A percentile compares a stretch with the other conserved stretches of the same genome.
Conservation (phyloP, 2,113 vertebrate genomes). For the Proterorhinus semilunaris region DNA sequence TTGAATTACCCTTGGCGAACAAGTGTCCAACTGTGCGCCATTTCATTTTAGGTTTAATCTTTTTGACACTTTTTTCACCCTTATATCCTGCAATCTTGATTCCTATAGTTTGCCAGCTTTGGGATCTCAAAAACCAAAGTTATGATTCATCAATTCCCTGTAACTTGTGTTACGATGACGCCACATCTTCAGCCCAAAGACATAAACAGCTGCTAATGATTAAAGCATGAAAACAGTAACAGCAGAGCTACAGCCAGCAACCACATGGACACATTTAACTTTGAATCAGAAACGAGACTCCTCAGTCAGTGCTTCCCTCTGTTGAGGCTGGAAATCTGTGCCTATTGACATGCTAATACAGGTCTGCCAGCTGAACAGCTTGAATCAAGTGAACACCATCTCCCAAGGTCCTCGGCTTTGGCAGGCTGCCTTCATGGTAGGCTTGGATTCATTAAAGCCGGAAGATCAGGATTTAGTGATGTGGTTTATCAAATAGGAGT, state of each 20-base stretch:
- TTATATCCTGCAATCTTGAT: too few relatives aligned
- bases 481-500: constrained; percentile 14
- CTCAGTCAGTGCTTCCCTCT: constrained; percentile 28
- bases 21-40: too few relatives aligned
- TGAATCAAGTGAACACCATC: constrained; percentile 64
- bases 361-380: constrained; percentile 64
- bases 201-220: constrained; percentile 44
- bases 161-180: constrained; percentile 6
- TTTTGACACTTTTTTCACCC: too few relatives aligned
- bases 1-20: too few relatives aligned
- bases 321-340: constrained; percentile 24
- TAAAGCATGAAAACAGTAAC: constrained; percentile 20
- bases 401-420: constrained; percentile 44
- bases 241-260: constrained; percentile 39
- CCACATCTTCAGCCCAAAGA: constrained; percentile 14
- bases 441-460: constrained; percentile 40
- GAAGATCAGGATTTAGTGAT: constrained; percentile 16
- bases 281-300: constrained; percentile 32
- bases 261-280: constrained; percentile 18
- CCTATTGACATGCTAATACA: constrained; percentile 78
- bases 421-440: constrained; percentile 35
- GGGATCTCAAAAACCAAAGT: background rate
- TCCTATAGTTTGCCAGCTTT: background rate
- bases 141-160: constrained; percentile 1
- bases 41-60: too few relatives aligned